Percentiles rank a stretch among this genome's conserved stretches.
Evolutionary conservation across 1,140 invertebrate genomes (phyloP).

Genomic region (Leptopilina boulardi): DNA sequence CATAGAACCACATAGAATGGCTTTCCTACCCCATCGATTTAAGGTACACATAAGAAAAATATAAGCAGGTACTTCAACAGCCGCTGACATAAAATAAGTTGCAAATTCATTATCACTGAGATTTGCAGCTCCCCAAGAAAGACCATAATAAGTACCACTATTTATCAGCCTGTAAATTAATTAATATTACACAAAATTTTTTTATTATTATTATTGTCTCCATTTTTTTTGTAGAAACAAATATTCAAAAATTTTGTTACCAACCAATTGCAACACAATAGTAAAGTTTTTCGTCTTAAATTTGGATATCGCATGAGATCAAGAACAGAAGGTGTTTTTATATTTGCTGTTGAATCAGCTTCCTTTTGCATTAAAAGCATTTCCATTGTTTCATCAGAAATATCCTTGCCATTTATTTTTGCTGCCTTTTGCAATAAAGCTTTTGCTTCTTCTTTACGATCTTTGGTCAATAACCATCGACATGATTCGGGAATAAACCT

Average conservation of each 20-base stretch:
- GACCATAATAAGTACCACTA: slow-evolving; percentile 86
- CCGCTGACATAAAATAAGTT: slow-evolving; percentile 85
- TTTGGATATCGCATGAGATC: slow-evolving; percentile 84
- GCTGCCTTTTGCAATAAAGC: slow-evolving; percentile 82
- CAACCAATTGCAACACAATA: slow-evolving; percentile 88
- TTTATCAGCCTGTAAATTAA: slow-evolving; percentile 82
- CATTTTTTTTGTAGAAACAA: too few species aligned
- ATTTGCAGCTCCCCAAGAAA: slow-evolving; percentile 86
- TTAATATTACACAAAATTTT: too few species aligned
- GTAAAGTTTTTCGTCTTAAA: slow-evolving; percentile 81
- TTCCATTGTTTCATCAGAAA: slow-evolving; percentile 77
- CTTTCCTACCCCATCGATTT: slow-evolving; percentile 83
- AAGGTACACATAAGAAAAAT: slow-evolving; percentile 81
- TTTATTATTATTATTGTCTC: too few species aligned
- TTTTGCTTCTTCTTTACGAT: slow-evolving; percentile 82
- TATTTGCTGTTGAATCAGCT: slow-evolving; percentile 67
- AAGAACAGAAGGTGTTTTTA: slow-evolving; percentile 76
- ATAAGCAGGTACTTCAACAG: slow-evolving; percentile 87
- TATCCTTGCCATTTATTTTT: slow-evolving; percentile 79
- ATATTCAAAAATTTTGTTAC: slow-evolving; percentile 38
- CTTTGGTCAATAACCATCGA: slow-evolving; percentile 88
- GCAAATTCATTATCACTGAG: slow-evolving; percentile 84
- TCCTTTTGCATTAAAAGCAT: slow-evolving; percentile 73
- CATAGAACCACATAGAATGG: slow-evolving; percentile 72
- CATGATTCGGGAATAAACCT: slow-evolving; percentile 84